Evolutionary conservation across 2,888 invertebrate species (phyloP).

Genomic region (Meteorus colon): DNA sequence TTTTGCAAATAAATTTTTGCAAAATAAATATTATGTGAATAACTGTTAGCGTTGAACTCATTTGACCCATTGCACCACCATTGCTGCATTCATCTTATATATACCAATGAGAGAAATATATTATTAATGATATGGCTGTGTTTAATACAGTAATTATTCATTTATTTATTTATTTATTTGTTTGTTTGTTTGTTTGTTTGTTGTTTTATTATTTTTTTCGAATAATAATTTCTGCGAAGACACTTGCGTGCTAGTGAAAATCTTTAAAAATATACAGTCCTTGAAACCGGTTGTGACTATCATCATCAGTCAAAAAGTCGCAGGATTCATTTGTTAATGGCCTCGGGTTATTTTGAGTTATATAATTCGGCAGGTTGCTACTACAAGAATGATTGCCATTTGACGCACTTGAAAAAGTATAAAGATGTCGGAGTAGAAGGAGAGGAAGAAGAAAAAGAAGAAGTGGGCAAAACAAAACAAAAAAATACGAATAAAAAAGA

Average conservation of each 20-base stretch:
- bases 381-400: slow-evolving; percentile 17
- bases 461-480: not conserved
- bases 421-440: not conserved
- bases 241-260: slow-evolving; percentile 2
- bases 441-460: not conserved
- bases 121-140: not conserved
- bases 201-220: slow-evolving; percentile 1
- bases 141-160: not conserved
- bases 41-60: slow-evolving; percentile 33
- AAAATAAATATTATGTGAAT: not conserved
- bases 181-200: not conserved
- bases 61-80: slow-evolving; percentile 35
- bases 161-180: not conserved
- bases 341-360: slow-evolving; percentile 31
- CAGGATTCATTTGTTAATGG: slow-evolving; percentile 25
- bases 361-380: slow-evolving; percentile 28
- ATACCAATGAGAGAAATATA: not conserved
- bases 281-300: slow-evolving; percentile 28
- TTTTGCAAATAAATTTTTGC: not conserved
- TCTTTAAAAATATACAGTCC: slow-evolving; percentile 23
- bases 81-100: not conserved
- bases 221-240: not conserved
- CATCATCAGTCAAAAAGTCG: slow-evolving; percentile 32
- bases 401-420: slow-evolving; percentile 23
- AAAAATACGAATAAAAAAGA: slow-evolving; percentile 11